Evolutionary conservation across 2,888 invertebrate genomes (phyloP).

Genomic region (Synanthedon andrenaeformis): DNA sequence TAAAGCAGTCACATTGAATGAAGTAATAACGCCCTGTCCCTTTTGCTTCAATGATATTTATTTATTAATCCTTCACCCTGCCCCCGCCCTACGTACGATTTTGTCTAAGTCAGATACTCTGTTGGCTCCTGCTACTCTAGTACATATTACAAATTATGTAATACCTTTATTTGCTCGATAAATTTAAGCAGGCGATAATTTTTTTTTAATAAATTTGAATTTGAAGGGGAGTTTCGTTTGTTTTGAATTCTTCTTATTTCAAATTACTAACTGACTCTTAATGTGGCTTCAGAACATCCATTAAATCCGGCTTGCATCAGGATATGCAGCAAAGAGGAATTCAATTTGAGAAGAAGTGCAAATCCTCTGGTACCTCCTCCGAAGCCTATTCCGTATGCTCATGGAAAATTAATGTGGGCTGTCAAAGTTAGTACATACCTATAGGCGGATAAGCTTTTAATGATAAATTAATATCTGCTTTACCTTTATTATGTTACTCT

Average conservation of each 20-base stretch:
- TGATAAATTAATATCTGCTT: slow-evolving; percentile 2
- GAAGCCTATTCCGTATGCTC: slow-evolving; percentile 30
- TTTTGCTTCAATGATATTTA: neutral
- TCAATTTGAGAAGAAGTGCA: slow-evolving; percentile 29
- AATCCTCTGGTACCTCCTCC: slow-evolving; percentile 18
- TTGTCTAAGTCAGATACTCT: neutral
- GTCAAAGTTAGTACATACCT: slow-evolving; percentile 39
- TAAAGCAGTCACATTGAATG: neutral
- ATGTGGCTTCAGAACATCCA: slow-evolving; percentile 31
- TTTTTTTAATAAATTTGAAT: neutral
- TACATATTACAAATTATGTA: slow-evolving; percentile 62
- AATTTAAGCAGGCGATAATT: slow-evolving; percentile 15
- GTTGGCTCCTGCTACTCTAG: slow-evolving; percentile 32
- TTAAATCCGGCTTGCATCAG: slow-evolving; percentile 54
- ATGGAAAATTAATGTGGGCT: slow-evolving; percentile 52
- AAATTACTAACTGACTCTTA: too few species aligned
- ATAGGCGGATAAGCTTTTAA: neutral
- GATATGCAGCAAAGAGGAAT: slow-evolving; percentile 53
- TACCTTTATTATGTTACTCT: slow-evolving; percentile 9
- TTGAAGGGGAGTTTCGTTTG: too few species aligned
- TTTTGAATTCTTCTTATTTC: too few species aligned
- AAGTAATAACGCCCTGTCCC: neutral
- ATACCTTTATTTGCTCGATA: slow-evolving; percentile 19
- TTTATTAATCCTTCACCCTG: neutral
- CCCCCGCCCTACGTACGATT: neutral